Base-by-base conservation (phyloP, 1,140 invertebrate species). In the Hesperophylax magnus region DNA sequence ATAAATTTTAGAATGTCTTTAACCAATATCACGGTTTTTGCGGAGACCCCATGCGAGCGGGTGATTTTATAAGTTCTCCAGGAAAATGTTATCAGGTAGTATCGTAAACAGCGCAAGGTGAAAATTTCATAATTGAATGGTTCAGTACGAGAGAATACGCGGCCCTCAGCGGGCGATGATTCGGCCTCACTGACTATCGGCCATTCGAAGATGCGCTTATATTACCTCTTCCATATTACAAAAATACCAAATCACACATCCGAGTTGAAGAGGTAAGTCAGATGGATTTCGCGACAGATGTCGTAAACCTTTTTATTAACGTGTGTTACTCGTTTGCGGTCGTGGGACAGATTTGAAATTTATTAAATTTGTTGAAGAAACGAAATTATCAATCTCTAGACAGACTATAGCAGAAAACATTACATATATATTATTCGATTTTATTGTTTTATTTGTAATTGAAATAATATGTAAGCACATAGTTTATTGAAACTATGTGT, bases 171-270 rank as follows among this genome's bases (percentile, higher is more conserved):
- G 75, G 81, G 54, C 79, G 79, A 60, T 77, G 82, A 47, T 77
- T 80, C 65, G 82, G 82, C 81, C 81, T 80, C 79, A 83, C 82
- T 83, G 78, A 83, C 74, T 78, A 76, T 80, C 81, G 76, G 74
- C 74, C 78, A 60, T 34, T n/a, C 34, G 75, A 34, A 83, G 75
- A 77, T 81, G 78, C 75, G 82, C 79, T 83, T 83, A 83, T 83
- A 83, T 83, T 77, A 81, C 82, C 82, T 83, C 82, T 83, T 63
- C 78, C 78, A 80, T 80, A 79, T 79, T 69, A 79, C 75, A 18
- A 63, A 63, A 77, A 61, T 52, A 47, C 67, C 65, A 47, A 79
- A 79, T 79, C 78, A 74, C 78, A 79, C 78, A 77, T 76, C 74
- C 20, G 63, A 69, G 77, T 78, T 78, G 77, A 78, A 78, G 77